Evolutionary conservation across 2,113 vertebrate species (phyloP), one percentile per base, ranked within the genome.

Genomic region (Vombatus ursinus): DNA sequence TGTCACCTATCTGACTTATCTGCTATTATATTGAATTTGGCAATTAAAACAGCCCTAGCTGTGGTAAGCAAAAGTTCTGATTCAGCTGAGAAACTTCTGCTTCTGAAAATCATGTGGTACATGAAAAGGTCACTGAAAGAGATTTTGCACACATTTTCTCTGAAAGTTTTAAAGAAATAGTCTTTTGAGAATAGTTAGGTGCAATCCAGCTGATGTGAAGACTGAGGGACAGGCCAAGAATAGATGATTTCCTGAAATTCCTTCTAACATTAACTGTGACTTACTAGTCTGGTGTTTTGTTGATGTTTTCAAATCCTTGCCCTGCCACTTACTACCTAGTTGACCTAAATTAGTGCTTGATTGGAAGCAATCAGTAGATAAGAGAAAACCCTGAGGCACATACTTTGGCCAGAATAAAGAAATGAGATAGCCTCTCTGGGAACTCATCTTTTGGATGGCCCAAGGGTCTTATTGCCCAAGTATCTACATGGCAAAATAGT

Each of bases 321-420:
- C 16, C 37, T 19, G 16, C 37, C 37, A 77, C 68, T 44, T 77
- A 77, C n/a, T 77, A 77, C 68, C 37, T 77, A 77, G 68, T 77
- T n/a, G 68, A 77, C 37, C n/a, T 77, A 77, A 77, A n/a, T 77
- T 77, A 22, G n/a, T 77, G 37, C 96, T 95, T 97, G 97, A 98
- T 37, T 98, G 97, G 97, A 98, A 68, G 68, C 97, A 97, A 31
- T 96, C 6, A 51, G 44, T 89, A 97, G 93, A 97, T 96, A 95
- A 96, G 90, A 93, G 94, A n/a, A 94, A 98, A 94, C 95, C 94
- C 95, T 97, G 98, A 98, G 96, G 97, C 97, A 16, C 26, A 28
- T 57, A 37, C 95, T 97, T 98, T 98, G 98, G 96, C 94, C 98
- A 98, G 94, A 93, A 98, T 94, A 91, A 51, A 92, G 49, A 51